Percentiles rank a stretch among this genome's conserved stretches.
Conservation (phyloP, 2,888 invertebrate species). For the Seladonia tumulorum region DNA sequence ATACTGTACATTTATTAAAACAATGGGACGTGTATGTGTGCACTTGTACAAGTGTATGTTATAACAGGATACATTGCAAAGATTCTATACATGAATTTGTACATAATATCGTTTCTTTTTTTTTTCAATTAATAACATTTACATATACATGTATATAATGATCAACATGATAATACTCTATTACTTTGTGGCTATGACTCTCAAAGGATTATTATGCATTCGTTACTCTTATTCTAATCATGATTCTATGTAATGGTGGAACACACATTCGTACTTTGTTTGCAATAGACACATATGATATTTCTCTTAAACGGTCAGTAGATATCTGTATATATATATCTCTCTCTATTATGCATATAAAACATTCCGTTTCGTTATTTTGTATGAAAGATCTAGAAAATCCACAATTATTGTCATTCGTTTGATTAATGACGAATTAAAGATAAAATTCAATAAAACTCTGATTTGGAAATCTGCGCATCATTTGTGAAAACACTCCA, state of each 20-base stretch:
- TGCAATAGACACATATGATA: conserved; percentile 23
- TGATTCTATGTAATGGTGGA: conserved; percentile 19
- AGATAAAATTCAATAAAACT: conserved; percentile 23
- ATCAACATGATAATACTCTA: conserved; percentile 34
- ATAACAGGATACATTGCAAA: conserved; percentile 62
- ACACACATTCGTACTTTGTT: conserved; percentile 42
- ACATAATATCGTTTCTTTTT: conserved; percentile 45
- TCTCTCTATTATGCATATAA: neutral
- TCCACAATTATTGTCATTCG: conserved; percentile 43
- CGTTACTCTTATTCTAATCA: neutral
- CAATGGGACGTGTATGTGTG: conserved; percentile 51
- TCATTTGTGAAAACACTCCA: conserved; percentile 62
- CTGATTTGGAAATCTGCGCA: conserved; percentile 52
- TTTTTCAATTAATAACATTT: conserved; percentile 33
- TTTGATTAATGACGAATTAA: conserved; percentile 27
- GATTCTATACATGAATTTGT: conserved; percentile 61
- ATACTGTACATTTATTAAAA: conserved; percentile 81
- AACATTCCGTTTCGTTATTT: conserved; percentile 5
- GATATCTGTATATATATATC: conserved; percentile 6
- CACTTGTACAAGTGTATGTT: conserved; percentile 49
- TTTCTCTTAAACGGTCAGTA: conserved; percentile 26
- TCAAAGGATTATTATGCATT: conserved; percentile 13
- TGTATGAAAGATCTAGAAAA: conserved; percentile 9
- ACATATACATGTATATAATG: conserved; percentile 43
- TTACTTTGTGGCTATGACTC: neutral